Conservation (phyloP, 2,797 vertebrate genomes). For the Antennarius maculatus region DNA sequence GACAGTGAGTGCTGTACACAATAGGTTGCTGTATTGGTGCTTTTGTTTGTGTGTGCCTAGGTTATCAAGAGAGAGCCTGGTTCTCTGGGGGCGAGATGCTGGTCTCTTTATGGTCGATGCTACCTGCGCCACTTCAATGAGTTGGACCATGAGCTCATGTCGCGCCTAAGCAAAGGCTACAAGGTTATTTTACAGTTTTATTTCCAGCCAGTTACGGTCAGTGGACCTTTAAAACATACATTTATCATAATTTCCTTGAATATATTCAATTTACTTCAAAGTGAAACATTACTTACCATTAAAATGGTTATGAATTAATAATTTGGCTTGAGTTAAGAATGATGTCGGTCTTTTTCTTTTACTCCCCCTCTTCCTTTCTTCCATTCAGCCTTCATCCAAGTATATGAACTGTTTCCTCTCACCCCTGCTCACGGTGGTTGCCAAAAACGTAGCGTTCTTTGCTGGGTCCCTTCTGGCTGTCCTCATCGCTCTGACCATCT, state of each 20-base stretch:
- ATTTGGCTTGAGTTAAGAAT: too few species aligned
- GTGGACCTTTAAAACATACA: too few species aligned
- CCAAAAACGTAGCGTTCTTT: conserved; percentile 97
- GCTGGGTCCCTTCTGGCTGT: conserved; percentile 97
- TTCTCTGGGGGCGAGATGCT: conserved; percentile 95
- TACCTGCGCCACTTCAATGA: conserved; percentile 98
- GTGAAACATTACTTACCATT: too few species aligned
- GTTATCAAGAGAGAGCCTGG: conserved; percentile 97
- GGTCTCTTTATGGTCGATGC: conserved; percentile 97
- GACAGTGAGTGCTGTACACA: neutral
- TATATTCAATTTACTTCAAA: too few species aligned
- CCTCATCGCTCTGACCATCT: conserved; percentile 97
- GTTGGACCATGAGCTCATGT: conserved; percentile 96
- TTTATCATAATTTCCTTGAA: too few species aligned
- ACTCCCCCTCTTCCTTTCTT: conserved; percentile 13
- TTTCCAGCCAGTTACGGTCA: neutral
- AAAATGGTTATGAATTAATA: too few species aligned
- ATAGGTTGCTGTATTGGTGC: conserved; percentile 2
- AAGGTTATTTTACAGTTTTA: conserved; percentile 71
- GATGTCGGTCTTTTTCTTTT: too few species aligned
- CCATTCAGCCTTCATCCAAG: conserved; percentile 88
- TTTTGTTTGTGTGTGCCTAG: conserved; percentile 33
- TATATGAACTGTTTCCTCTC: conserved; percentile 99
- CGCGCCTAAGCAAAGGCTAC: conserved; percentile 96
- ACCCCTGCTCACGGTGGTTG: conserved; percentile 92